These are phyloP conservation scores for Laterallus jamaicensis DNA, from an alignment of 2,113 vertebrate genomes.

Conservation along the genomic window DNA sequence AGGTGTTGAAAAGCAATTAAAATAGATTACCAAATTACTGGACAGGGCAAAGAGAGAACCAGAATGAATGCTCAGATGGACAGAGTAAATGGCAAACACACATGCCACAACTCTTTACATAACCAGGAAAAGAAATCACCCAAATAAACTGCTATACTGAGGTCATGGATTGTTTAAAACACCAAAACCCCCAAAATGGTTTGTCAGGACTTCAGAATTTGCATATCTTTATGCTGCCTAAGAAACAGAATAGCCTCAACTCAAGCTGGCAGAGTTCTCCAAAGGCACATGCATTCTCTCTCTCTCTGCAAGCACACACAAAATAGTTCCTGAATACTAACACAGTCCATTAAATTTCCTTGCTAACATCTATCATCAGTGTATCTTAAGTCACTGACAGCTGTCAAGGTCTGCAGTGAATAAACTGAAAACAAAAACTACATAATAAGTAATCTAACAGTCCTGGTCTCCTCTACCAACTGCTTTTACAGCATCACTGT, in stretches of 20 bases:
- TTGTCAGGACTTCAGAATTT: background rate
- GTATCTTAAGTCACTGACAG: background rate
- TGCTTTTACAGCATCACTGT: background rate
- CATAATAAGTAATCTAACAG: background rate
- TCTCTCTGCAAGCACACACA: background rate
- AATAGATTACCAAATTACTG: background rate
- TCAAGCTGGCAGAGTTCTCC: background rate
- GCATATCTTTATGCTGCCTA: background rate
- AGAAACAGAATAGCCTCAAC: background rate
- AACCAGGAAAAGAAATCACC: background rate
- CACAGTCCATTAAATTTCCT: background rate
- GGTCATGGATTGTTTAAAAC: background rate
- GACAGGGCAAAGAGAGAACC: background rate
- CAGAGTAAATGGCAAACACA: background rate
- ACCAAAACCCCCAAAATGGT: background rate
- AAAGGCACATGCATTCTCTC: background rate
- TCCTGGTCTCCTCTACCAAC: background rate
- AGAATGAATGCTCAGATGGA: background rate
- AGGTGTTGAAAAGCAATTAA: background rate
- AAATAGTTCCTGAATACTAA: background rate
- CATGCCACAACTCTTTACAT: background rate
- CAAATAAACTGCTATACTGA: background rate
- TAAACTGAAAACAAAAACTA: background rate
- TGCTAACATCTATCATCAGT: background rate
- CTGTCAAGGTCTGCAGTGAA: background rate